Evolutionary conservation across 2,797 vertebrate genomes (phyloP), one percentile per base, ranked within the genome.

Genomic region (Luscinia megarhynchos): DNA sequence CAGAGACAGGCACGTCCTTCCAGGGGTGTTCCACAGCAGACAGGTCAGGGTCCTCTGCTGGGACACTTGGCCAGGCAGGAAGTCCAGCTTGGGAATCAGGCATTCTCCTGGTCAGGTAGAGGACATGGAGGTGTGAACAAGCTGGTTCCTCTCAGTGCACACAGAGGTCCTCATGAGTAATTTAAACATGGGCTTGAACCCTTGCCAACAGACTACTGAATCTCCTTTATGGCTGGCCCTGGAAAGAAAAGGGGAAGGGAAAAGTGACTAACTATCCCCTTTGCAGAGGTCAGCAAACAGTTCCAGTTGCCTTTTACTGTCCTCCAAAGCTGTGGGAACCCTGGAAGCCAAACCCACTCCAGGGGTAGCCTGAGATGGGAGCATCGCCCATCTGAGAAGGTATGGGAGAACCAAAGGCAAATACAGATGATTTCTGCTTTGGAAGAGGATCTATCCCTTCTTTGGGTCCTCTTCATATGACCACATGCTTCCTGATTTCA

Each of bases 11-110:
- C 7, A 4, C 1, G n/a, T 67, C 26, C 16, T 74, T 84, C 58
- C 45, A 32, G 41, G 6, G 22, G 4, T 0, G 0, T 23, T 74
- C 50, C 57, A 74, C 10, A 73, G 24, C 58, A 41, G 22, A 0
- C 2, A 62, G 36, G 34, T 29, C 41, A 68, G 14, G 2, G 8
- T 78, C 32, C 30, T 22, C 10, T 41, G 20, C 21, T 70, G 30
- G 26, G 34, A 54, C 34, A 15, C 24, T 57, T 53, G 67, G 17
- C n/a, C 20, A 72, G 41, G 15, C 54, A 92, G 67, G 57, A 85
- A 24, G 41, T 50, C 72, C 50, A 45, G 22, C 32, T 22, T 76
- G 59, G 13, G 22, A 74, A 70, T 41, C 7, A 5, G 58, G 24
- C 13, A 23, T 69, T 40, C 15, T 64, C 12, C 41, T 53, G 34